Evolutionary conservation across 2,113 vertebrate species (phyloP).

Genomic region (Catharus bicknelli): DNA sequence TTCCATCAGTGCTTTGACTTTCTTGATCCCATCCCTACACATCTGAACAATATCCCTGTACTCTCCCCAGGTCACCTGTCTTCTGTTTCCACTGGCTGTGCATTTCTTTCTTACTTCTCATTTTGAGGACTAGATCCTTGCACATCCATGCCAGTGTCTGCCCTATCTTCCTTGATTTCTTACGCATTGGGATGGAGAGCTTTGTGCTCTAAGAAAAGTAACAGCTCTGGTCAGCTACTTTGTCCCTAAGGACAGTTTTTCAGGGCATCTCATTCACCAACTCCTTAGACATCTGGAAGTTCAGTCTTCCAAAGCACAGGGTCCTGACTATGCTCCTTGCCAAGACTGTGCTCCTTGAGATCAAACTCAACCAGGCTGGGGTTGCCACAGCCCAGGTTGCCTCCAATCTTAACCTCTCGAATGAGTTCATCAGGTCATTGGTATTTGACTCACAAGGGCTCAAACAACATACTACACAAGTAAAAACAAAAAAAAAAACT

Average conservation of each 20-base stretch:
- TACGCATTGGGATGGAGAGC: not conserved
- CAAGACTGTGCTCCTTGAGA: not conserved
- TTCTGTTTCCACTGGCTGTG: not conserved
- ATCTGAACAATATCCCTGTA: not conserved
- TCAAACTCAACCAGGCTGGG: rapidly evolving
- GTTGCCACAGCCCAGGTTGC: not conserved
- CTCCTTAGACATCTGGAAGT: not conserved
- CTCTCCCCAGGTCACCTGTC: not conserved
- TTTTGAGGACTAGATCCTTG: not conserved
- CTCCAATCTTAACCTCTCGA: not conserved
- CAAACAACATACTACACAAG: not conserved
- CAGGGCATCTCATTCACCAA: not conserved
- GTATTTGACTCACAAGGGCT: not conserved
- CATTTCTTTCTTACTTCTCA: not conserved
- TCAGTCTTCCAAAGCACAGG: not conserved
- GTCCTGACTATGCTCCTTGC: not conserved
- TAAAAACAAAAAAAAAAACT: not conserved
- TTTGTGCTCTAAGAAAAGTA: not conserved
- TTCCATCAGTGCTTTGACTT: not conserved
- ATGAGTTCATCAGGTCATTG: not conserved
- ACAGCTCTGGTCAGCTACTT: not conserved
- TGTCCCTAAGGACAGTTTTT: not conserved
- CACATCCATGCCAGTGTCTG: not conserved
- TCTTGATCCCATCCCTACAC: not conserved
- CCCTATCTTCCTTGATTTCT: not conserved